Conservation (phyloP, 2,888 invertebrate genomes). For the Tromatobia lineatoria region DNA sequence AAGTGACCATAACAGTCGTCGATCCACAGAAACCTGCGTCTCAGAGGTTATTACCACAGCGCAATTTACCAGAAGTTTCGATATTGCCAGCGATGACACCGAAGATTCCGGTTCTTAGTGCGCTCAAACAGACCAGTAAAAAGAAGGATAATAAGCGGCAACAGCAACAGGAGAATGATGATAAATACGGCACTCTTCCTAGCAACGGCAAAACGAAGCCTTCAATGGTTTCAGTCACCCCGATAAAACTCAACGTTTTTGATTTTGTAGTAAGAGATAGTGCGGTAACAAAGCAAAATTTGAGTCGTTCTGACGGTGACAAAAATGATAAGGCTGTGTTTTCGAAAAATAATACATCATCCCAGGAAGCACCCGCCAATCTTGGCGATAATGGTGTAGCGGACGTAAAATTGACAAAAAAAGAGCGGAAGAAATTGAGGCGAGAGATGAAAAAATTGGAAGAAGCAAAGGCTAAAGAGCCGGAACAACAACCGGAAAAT, state of each 20-base stretch:
- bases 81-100: slow-evolving; percentile 80
- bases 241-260: slow-evolving; percentile 61
- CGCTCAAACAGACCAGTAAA: slow-evolving; percentile 69
- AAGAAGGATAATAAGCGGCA: slow-evolving; percentile 76
- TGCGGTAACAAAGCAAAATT: slow-evolving; percentile 6
- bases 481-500: slow-evolving; percentile 77
- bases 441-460: slow-evolving; percentile 83
- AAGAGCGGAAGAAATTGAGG: slow-evolving; percentile 81
- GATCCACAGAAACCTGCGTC: slow-evolving; percentile 83
- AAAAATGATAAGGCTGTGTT: slow-evolving; percentile 48
- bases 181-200: slow-evolving; percentile 11
- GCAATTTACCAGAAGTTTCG: slow-evolving; percentile 83
- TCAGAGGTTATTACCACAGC: slow-evolving; percentile 78
- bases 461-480: slow-evolving; percentile 79
- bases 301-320: slow-evolving; percentile 21
- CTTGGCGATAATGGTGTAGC: slow-evolving; percentile 70
- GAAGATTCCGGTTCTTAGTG: slow-evolving; percentile 21
- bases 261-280: slow-evolving; percentile 56
- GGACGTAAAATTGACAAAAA: slow-evolving; percentile 83
- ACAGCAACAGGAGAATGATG: slow-evolving; percentile 64
- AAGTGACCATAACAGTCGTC: slow-evolving; percentile 86
- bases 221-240: slow-evolving; percentile 42
- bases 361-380: slow-evolving; percentile 15
- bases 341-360: slow-evolving; percentile 70
- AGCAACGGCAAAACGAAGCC: slow-evolving; percentile 70